These are phyloP conservation scores for Temnothorax rugatulus DNA, from an alignment of 2,888 invertebrate species.

Conservation along the genomic window DNA sequence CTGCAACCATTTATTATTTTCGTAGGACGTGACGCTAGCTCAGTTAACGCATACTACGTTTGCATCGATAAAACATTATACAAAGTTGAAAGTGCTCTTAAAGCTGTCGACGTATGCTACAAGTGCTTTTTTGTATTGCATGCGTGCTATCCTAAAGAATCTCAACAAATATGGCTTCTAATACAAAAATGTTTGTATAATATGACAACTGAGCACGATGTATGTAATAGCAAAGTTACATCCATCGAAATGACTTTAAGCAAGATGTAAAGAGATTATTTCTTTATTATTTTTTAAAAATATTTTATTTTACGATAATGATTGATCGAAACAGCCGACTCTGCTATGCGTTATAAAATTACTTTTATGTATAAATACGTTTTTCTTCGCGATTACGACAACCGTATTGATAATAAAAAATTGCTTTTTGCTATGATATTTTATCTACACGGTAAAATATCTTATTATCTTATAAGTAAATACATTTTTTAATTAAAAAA, in stretches of 20 bases:
- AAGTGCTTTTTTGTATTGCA: neutral
- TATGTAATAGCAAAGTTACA: neutral
- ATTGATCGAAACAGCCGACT: conserved; percentile 47
- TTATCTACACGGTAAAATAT: neutral
- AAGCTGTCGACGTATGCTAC: neutral
- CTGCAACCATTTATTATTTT: neutral
- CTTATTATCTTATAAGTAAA: neutral
- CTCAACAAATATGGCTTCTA: neutral
- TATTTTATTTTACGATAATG: neutral
- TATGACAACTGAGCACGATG: neutral
- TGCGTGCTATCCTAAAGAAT: neutral
- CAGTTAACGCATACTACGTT: neutral
- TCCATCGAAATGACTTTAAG: neutral
- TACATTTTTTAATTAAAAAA: neutral
- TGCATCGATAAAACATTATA: neutral
- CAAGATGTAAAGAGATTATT: neutral
- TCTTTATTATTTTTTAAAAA: too few species aligned
- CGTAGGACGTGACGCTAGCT: neutral
- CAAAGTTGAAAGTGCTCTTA: neutral
- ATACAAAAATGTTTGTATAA: conserved; percentile 10
- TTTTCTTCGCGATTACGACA: neutral
- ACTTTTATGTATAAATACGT: neutral
- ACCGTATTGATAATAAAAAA: neutral
- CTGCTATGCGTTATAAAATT: neutral
- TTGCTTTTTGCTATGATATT: neutral